These are phyloP conservation scores for Andrena bucephala DNA, from an alignment of 2,888 invertebrate genomes.

Conservation along the genomic window DNA sequence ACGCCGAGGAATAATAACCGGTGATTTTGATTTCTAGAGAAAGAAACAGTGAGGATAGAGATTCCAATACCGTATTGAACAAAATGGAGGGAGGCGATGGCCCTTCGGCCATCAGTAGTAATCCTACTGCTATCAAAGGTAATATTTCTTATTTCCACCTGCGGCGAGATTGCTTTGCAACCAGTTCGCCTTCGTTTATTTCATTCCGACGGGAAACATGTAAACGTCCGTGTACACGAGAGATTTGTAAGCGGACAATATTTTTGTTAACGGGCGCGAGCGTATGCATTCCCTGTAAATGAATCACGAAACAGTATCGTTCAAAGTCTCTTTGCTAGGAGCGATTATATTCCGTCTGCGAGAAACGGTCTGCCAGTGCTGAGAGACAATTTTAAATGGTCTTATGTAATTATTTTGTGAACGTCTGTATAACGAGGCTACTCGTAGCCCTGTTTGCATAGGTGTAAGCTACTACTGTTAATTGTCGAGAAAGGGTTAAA, in stretches of 20 bases:
- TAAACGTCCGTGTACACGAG: background rate
- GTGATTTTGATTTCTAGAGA: slow-evolving; percentile 59
- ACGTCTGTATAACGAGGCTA: background rate
- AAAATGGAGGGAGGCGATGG: slow-evolving; percentile 83
- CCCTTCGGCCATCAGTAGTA: slow-evolving; percentile 81
- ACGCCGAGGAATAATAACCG: slow-evolving; percentile 13
- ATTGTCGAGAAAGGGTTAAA: background rate
- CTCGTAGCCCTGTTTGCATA: too few relatives aligned
- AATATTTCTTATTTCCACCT: slow-evolving; percentile 37
- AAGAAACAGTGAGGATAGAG: slow-evolving; percentile 44
- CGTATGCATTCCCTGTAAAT: background rate
- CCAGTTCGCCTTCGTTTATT: background rate
- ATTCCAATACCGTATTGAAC: slow-evolving; percentile 38
- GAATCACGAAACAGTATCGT: background rate
- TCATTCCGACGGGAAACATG: background rate
- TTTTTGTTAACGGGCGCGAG: background rate
- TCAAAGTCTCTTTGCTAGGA: background rate
- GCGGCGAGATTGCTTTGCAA: background rate
- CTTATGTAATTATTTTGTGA: background rate
- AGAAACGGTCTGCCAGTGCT: background rate
- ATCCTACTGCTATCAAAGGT: slow-evolving; percentile 82
- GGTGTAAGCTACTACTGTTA: too few relatives aligned
- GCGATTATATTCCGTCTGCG: background rate
- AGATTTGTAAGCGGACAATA: background rate
- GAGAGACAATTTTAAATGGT: background rate